Evolutionary conservation across 2,888 invertebrate genomes (phyloP).

Genomic region (Melangyna quadrimaculata): DNA sequence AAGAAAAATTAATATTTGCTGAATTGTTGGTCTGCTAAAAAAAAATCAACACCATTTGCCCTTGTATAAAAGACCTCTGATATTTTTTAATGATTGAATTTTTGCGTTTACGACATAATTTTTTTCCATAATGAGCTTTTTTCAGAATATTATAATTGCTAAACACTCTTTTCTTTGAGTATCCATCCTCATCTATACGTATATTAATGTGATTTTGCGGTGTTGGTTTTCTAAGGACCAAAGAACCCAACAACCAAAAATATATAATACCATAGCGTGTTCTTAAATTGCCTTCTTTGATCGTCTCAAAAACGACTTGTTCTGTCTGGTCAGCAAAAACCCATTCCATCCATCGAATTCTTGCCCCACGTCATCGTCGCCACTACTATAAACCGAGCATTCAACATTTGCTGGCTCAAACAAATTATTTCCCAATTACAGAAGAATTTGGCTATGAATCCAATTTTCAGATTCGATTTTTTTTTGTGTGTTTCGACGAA

Average conservation of each 20-base stretch:
- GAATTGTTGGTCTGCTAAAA: too few species aligned
- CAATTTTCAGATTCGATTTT: conserved; percentile 34
- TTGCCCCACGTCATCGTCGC: too few species aligned
- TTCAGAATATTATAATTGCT: not conserved
- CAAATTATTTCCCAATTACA: conserved; percentile 70
- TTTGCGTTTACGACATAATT: not conserved
- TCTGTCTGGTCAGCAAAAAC: conserved; percentile 18
- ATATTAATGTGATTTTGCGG: not conserved
- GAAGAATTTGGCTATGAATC: conserved; percentile 55
- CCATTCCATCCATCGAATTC: not conserved
- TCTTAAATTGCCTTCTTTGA: conserved; percentile 37
- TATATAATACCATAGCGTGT: not conserved
- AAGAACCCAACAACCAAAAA: not conserved
- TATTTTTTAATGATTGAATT: not conserved
- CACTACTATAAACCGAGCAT: not conserved
- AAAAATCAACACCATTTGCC: too few species aligned
- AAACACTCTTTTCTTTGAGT: not conserved
- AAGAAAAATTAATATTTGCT: too few species aligned
- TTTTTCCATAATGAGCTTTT: not conserved
- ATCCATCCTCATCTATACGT: not conserved
- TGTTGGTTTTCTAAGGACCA: conserved; percentile 19
- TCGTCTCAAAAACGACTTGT: conserved; percentile 11
- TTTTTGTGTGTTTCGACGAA: too few species aligned
- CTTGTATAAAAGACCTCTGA: too few species aligned
- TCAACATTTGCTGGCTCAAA: not conserved